Percentiles rank a stretch among this genome's conserved stretches.
These are phyloP conservation scores for Epizoanthus rinbou DNA, from an alignment of 92 coral and sea anemone species.

Conservation along the genomic window DNA sequence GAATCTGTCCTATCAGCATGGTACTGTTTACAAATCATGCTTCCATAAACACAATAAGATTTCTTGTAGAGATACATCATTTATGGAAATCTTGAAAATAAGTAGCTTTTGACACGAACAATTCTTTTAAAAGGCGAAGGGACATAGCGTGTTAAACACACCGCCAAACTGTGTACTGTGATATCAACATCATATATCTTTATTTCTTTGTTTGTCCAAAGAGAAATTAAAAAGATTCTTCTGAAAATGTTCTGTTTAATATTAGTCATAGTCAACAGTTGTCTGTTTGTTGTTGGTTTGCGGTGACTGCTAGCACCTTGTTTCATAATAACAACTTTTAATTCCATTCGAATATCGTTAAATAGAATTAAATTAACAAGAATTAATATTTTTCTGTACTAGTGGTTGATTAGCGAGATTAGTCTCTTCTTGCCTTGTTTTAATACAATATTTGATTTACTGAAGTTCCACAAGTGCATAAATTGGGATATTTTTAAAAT, in stretches of 20 bases:
- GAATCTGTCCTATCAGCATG: background rate
- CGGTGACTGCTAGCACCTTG: background rate
- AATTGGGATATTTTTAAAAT: slow-evolving; percentile 1
- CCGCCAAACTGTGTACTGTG: background rate
- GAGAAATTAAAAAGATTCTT: background rate
- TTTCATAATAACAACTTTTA: slow-evolving; percentile 4
- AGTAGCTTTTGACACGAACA: slow-evolving; percentile 28
- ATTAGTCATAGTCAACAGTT: slow-evolving; percentile 2
- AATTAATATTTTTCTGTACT: background rate
- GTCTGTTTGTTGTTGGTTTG: slow-evolving; percentile 10
- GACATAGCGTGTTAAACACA: too few relatives aligned
- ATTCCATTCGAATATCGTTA: slow-evolving; percentile 17
- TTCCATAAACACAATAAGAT: slow-evolving; percentile 60
- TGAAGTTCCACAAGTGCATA: background rate
- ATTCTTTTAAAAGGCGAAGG: background rate
- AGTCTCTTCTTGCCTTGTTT: background rate
- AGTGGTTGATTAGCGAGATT: background rate
- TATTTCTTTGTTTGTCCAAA: background rate
- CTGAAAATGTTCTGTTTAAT: background rate
- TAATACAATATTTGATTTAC: slow-evolving; percentile 17
- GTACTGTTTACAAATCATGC: slow-evolving; percentile 62
- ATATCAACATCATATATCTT: background rate
- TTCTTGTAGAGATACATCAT: slow-evolving; percentile 63
- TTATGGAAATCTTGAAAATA: slow-evolving; percentile 58
- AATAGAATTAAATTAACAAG: background rate